Evolutionary conservation across 2,113 vertebrate species (phyloP), one percentile per base, ranked within the genome.

Genomic region (Eublepharis macularius): DNA sequence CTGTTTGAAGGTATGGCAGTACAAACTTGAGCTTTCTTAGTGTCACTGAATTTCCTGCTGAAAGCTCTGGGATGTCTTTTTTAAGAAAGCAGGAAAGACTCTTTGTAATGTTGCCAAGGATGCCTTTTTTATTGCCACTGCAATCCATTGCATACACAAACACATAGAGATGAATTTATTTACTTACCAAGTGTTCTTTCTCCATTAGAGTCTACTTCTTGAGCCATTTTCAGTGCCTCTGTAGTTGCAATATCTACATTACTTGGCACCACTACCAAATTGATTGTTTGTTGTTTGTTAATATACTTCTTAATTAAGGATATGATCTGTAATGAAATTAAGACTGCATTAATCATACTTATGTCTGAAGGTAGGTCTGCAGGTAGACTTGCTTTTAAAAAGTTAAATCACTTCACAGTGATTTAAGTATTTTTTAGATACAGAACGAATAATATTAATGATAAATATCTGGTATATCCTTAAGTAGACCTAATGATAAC

Each of bases 221-320:
- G 95, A 1, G 97, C 97, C 97, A 98, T 97, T 91, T 95, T 94
- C 90, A 98, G 90, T 1, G 97, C 97, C 91, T 98, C 97, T 1
- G 97, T 98, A 82, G 97, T 98, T 26, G 97, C 97, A 2, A 98
- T 97, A 90, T 98, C 97, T 89, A 98, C 96, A 1, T 97, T 98
- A 87, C 95, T 94, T 2, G 97, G 97, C 21, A 97, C 96, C 54
- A 98, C 97, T 76, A 97, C 97, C 90, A 98, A 87, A 86, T 92
- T 97, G 88, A 98, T 97, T 0, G 97, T 98, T 89, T 97, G 93
- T 92, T 97, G 94, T 86, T 90, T 96, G 17, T 29, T 72, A 90
- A 97, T 97, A 90, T 97, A 97, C 45, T 87, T 96, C 45, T 60
- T 84, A 90, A 98, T 97, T 81, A 97, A 93, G 5, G 66, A 79